phyloP scores from a whole-genome alignment of 2,113 vertebrate genomes.

The Paratilapia polleni region DNA sequence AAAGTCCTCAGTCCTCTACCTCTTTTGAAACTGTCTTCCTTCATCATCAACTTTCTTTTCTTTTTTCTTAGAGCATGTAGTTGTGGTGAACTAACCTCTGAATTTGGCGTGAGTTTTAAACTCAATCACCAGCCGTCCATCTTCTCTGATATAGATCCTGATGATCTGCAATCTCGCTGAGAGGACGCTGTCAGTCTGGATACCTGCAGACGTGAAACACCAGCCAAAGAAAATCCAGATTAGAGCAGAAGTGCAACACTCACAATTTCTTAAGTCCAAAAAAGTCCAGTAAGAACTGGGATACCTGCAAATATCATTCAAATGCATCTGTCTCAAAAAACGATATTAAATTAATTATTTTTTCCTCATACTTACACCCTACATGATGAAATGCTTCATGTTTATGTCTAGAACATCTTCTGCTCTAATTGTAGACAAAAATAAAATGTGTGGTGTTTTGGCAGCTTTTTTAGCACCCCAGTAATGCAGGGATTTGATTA shows the following conservation, averaged over 20 bases:
- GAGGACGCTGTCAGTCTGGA: conserved; percentile 97
- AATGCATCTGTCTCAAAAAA: not conserved
- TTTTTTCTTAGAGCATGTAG: accelerated
- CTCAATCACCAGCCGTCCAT: conserved; percentile 95
- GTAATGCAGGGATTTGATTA: no score
- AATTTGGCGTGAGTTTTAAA: conserved; percentile 99
- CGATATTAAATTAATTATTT: not conserved
- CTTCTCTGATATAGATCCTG: conserved; percentile 95
- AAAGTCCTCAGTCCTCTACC: no score
- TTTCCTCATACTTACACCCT: accelerated
- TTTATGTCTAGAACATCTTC: not conserved
- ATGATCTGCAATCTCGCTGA: conserved; percentile 96
- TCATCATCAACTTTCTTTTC: no score
- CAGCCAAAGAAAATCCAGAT: not conserved
- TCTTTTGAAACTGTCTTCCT: no score
- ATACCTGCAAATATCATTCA: not conserved
- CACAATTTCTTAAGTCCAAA: not conserved
- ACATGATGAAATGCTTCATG: accelerated
- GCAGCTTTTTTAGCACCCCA: not conserved
- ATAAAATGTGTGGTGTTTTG: accelerated
- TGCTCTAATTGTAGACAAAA: not conserved
- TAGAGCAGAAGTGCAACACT: not conserved
- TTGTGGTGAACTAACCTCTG: conserved; percentile 82
- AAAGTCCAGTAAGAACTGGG: accelerated
- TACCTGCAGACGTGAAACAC: conserved; percentile 78